Evolutionary conservation across 2,113 vertebrate species (phyloP).

Genomic region (Dasyornis broadbenti): DNA sequence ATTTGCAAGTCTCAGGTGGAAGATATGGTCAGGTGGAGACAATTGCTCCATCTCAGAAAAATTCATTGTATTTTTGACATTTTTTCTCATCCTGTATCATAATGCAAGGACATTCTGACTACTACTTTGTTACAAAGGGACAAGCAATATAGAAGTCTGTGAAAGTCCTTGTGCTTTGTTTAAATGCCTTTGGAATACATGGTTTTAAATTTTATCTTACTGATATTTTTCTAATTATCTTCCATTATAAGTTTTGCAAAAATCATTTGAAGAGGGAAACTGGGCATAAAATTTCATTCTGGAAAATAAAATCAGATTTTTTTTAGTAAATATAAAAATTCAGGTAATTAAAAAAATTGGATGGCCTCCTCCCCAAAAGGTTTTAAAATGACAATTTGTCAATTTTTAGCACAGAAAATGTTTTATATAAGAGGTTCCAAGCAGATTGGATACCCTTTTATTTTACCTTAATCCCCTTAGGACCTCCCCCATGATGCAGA

Average conservation of each 20-base stretch:
- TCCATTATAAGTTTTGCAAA: background rate
- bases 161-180: background rate
- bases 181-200: background rate
- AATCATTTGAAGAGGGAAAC: background rate
- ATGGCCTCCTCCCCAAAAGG: accelerated
- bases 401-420: background rate
- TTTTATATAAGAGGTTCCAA: background rate
- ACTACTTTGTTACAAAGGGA: background rate
- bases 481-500: background rate
- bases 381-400: background rate
- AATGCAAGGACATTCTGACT: background rate
- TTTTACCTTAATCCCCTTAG: background rate
- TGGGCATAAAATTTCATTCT: background rate
- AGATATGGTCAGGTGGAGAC: background rate
- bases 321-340: background rate
- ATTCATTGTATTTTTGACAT: background rate
- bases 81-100: background rate
- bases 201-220: background rate
- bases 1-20: background rate
- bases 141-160: background rate
- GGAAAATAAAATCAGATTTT: background rate
- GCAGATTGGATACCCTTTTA: background rate
- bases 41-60: background rate
- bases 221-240: background rate
- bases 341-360: background rate